Percentiles rank a stretch among this genome's conserved stretches.
These are phyloP conservation scores for Rhingia rostrata DNA, from an alignment of 2,888 invertebrate species.

Conservation along the genomic window DNA sequence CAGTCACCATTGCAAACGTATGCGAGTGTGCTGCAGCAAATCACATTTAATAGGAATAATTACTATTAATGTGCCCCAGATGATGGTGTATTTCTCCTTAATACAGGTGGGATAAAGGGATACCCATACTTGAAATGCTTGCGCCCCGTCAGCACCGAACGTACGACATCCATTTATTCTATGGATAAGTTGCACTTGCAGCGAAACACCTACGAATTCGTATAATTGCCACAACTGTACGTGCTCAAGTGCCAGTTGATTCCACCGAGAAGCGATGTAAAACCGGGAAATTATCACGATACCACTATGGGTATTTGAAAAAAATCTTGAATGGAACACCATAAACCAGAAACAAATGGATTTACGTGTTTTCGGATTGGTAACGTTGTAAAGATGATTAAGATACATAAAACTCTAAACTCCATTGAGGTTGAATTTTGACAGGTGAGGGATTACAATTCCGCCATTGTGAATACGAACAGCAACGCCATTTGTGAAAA, in stretches of 20 bases:
- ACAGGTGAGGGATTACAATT: too few species aligned
- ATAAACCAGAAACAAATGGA: too few species aligned
- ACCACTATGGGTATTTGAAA: slow-evolving; percentile 34
- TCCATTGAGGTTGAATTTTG: too few species aligned
- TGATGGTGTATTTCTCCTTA: background rate
- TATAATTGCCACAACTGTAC: slow-evolving; percentile 77
- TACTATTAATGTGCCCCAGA: slow-evolving; percentile 24
- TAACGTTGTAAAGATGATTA: too few species aligned
- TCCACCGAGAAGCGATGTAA: slow-evolving; percentile 51
- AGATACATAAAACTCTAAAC: too few species aligned
- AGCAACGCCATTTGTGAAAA: too few species aligned
- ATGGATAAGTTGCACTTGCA: slow-evolving; percentile 45
- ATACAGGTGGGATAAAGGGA: slow-evolving; percentile 14
- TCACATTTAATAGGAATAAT: slow-evolving; percentile 28
- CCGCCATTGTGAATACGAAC: too few species aligned
- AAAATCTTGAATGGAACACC: too few species aligned
- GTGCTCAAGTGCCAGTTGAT: slow-evolving; percentile 76
- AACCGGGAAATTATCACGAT: slow-evolving; percentile 69
- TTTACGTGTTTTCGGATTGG: too few species aligned
- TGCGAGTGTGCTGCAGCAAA: background rate
- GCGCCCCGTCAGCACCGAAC: background rate
- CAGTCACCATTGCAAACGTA: background rate
- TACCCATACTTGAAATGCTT: slow-evolving; percentile 11
- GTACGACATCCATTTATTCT: slow-evolving; percentile 19
- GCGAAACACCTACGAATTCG: slow-evolving; percentile 74